These are phyloP conservation scores for Poecile montanus DNA, from an alignment of 2,797 vertebrate genomes.

Conservation along the genomic window DNA sequence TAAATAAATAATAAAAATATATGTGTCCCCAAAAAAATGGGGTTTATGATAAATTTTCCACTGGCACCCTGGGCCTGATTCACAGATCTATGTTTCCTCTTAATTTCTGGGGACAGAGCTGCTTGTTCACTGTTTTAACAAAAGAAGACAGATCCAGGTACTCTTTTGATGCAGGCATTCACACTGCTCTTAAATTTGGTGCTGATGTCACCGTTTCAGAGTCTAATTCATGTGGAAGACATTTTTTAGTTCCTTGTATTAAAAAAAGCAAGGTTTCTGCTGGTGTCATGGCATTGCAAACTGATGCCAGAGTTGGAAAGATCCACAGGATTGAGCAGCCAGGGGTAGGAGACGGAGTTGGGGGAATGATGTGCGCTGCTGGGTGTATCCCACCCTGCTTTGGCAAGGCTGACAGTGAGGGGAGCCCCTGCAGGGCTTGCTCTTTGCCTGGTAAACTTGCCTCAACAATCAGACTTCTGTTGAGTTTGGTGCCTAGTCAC, in stretches of 20 bases:
- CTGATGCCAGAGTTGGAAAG: neutral
- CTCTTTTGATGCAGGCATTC: neutral
- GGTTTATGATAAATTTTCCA: neutral
- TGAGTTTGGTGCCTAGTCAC: neutral
- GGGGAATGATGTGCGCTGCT: neutral
- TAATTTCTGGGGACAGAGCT: neutral
- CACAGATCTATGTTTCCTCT: neutral
- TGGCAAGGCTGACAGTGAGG: neutral
- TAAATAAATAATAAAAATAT: neutral
- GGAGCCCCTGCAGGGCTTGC: neutral
- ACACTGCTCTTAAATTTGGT: neutral
- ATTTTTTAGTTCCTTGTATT: neutral
- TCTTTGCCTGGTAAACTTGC: neutral
- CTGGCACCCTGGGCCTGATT: neutral
- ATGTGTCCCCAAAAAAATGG: neutral
- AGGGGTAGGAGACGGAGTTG: neutral
- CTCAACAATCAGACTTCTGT: neutral
- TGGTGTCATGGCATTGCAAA: neutral
- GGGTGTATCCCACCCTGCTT: neutral
- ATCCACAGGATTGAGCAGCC: neutral
- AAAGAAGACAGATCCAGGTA: neutral
- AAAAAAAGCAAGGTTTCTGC: neutral
- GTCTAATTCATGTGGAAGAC: neutral
- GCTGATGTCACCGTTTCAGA: neutral
- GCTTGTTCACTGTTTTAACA: neutral